phyloP scores from a whole-genome alignment of 2,888 invertebrate genomes.

The Hirtodrosophila duncani region DNA sequence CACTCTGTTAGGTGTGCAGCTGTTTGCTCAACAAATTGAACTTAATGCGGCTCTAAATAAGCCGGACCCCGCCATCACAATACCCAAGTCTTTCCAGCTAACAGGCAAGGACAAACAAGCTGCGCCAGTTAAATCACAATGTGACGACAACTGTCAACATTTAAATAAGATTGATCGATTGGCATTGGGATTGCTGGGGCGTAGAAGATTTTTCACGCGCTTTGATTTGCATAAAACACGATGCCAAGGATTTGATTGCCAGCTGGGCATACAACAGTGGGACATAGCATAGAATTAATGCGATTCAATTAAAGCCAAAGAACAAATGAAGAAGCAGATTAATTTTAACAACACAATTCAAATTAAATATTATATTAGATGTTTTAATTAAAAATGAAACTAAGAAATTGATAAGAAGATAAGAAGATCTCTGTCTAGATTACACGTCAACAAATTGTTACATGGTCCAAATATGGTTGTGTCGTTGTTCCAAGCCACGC shows the following conservation, averaged over 20 bases:
- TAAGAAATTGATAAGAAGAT: no score
- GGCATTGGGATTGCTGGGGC: constrained; percentile 30
- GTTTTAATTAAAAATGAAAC: no score
- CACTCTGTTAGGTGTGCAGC: constrained; percentile 41
- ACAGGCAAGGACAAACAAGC: constrained; percentile 38
- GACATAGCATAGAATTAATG: no score
- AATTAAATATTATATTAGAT: no score
- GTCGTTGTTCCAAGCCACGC: no score
- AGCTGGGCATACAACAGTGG: no score
- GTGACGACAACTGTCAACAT: constrained; percentile 72
- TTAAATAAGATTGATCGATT: constrained; percentile 74
- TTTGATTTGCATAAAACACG: constrained; percentile 60
- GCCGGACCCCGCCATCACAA: constrained; percentile 11
- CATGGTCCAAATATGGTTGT: no score
- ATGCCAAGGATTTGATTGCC: constrained; percentile 10
- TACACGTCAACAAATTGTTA: no score
- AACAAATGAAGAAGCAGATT: no score
- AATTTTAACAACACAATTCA: no score
- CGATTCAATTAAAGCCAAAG: no score
- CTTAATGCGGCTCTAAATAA: constrained; percentile 64
- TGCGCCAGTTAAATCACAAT: constrained; percentile 38
- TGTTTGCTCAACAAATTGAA: constrained; percentile 69
- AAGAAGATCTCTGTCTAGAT: no score
- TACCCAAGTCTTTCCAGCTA: constrained; percentile 55
- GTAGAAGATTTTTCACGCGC: constrained; percentile 38